Conservation (phyloP, 2,797 vertebrate species). For the Hozukius guyotensis region DNA sequence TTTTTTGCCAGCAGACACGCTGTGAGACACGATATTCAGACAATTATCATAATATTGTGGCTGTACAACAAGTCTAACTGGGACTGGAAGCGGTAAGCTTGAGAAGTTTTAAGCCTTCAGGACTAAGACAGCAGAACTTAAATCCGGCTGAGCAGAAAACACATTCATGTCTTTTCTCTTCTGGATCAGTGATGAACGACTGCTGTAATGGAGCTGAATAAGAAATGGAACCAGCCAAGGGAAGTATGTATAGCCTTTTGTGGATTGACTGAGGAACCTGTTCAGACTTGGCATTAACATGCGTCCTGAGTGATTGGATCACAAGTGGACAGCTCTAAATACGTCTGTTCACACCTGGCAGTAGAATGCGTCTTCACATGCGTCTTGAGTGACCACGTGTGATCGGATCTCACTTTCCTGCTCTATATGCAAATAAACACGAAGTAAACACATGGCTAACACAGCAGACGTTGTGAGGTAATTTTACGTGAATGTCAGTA, state of each 20-base stretch:
- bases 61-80: conserved; percentile 11
- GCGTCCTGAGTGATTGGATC: too few species aligned
- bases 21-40: conserved; percentile 41
- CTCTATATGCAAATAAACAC: too few species aligned
- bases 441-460: too few species aligned
- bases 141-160: conserved; percentile 23
- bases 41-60: conserved; percentile 55
- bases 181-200: conserved; percentile 25
- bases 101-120: conserved; percentile 13
- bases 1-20: conserved; percentile 33
- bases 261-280: background rate
- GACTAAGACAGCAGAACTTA: conserved; percentile 17
- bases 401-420: too few species aligned
- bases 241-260: background rate
- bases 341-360: too few species aligned
- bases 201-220: conserved; percentile 11
- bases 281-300: too few species aligned
- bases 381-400: too few species aligned
- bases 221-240: background rate
- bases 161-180: conserved; percentile 4
- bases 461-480: too few species aligned
- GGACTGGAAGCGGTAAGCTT: conserved; percentile 2
- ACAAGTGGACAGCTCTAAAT: too few species aligned
- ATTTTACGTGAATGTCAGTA: too few species aligned
- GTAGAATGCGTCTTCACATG: too few species aligned